These are phyloP conservation scores for Ciconia nigra DNA, from an alignment of 2,797 vertebrate species.

Conservation along the genomic window DNA sequence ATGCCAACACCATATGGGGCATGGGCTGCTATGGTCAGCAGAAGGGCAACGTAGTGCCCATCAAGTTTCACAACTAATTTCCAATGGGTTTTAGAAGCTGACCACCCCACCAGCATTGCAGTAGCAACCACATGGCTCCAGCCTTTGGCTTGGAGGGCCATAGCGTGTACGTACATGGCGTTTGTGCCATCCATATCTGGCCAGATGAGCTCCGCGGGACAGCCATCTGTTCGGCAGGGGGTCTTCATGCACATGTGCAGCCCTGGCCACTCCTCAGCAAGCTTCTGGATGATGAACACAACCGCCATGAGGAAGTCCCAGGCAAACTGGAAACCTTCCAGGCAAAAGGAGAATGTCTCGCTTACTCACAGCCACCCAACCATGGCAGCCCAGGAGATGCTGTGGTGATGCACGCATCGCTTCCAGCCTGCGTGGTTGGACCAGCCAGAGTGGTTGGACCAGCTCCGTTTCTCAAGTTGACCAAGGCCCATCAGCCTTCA, in stretches of 20 bases:
- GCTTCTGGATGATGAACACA: slow-evolving; percentile 61
- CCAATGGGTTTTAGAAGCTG: not conserved
- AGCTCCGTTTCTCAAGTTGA: not conserved
- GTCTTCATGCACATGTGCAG: slow-evolving; percentile 69
- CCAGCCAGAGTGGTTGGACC: too few species aligned
- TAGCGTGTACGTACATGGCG: not conserved
- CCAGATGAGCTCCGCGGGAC: slow-evolving; percentile 72
- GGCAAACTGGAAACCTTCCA: slow-evolving; percentile 52
- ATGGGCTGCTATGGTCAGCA: fast-evolving
- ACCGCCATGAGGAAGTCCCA: slow-evolving; percentile 75
- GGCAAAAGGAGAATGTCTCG: not conserved
- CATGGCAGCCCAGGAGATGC: fast-evolving
- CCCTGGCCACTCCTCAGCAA: slow-evolving; percentile 75
- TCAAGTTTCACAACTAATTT: not conserved
- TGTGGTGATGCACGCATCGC: fast-evolving
- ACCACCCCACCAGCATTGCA: not conserved
- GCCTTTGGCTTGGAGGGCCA: fast-evolving
- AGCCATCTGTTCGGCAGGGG: slow-evolving; percentile 67
- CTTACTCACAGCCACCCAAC: not conserved
- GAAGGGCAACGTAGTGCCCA: not conserved
- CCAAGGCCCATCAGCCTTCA: not conserved
- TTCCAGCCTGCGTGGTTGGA: not conserved
- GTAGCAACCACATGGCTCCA: fast-evolving
- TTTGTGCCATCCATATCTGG: slow-evolving; percentile 57
- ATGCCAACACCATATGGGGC: not conserved